Conservation (phyloP, 2,113 vertebrate genomes). For the Python bivittatus region DNA sequence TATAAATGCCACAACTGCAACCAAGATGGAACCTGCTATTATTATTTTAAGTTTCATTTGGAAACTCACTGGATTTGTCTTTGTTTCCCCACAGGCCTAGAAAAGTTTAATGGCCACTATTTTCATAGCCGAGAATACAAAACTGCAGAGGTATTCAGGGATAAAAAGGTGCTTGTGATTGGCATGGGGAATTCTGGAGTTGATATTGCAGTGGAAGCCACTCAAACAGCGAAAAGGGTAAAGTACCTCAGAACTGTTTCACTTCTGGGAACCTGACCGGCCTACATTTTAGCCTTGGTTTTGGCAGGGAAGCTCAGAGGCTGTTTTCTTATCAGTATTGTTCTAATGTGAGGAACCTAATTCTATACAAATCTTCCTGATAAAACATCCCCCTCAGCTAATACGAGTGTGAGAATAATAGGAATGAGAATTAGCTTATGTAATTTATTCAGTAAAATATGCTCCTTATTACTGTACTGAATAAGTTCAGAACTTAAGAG, state of each 20-base stretch:
- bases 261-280: neutral
- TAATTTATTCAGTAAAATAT: neutral
- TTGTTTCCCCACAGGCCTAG: conserved; percentile 71
- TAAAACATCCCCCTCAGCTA: neutral
- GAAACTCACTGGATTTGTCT: conserved; percentile 8
- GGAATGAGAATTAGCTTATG: neutral
- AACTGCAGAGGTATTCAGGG: conserved; percentile 72
- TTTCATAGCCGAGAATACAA: conserved; percentile 88
- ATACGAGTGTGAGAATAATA: neutral
- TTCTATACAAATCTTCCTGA: neutral
- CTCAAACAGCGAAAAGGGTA: conserved; percentile 81
- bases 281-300: neutral
- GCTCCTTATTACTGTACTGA: neutral
- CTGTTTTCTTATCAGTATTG: neutral
- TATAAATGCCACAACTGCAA: neutral
- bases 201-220: conserved; percentile 87
- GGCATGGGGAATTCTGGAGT: conserved; percentile 87
- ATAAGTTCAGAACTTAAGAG: neutral
- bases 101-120: conserved; percentile 77
- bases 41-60: neutral
- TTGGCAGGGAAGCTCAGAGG: neutral
- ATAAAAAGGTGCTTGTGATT: conserved; percentile 83
- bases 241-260: neutral
- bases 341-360: neutral
- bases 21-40: neutral